Percentiles rank a stretch among this genome's conserved stretches.
Evolutionary conservation across 2,797 vertebrate genomes (phyloP).

Genomic region (Tapirus indicus): DNA sequence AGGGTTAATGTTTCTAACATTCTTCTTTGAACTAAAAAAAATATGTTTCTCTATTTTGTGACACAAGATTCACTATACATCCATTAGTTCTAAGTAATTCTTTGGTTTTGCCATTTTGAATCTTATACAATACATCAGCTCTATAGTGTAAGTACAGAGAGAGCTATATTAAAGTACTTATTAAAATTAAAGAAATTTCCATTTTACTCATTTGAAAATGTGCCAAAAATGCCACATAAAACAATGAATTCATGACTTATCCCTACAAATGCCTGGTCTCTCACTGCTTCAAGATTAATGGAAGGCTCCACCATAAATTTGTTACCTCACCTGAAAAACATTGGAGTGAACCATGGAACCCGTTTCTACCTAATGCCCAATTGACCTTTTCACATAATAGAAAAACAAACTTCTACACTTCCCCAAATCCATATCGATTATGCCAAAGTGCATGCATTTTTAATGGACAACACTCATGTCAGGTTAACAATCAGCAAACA

Average conservation of each 20-base stretch:
- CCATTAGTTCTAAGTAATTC: not conserved
- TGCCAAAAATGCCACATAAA: not conserved
- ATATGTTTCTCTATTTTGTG: not conserved
- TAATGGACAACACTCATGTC: no score
- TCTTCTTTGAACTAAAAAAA: not conserved
- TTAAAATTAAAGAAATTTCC: not conserved
- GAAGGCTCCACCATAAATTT: not conserved
- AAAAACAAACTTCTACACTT: not conserved
- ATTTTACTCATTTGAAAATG: not conserved
- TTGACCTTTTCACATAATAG: not conserved
- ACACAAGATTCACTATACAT: not conserved
- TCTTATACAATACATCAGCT: not conserved
- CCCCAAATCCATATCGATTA: not conserved
- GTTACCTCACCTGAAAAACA: not conserved
- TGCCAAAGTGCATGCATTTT: no score
- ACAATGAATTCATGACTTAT: not conserved
- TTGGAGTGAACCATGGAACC: not conserved
- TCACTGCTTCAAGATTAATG: not conserved
- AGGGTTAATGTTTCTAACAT: no score
- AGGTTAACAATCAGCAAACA: no score
- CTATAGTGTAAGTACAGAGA: not conserved
- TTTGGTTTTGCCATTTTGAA: not conserved
- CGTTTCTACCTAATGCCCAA: not conserved
- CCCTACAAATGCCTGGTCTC: not conserved
- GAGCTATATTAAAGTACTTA: not conserved